Conservation (phyloP, 1,140 invertebrate species). For the Oreohelix idahoensis region DNA sequence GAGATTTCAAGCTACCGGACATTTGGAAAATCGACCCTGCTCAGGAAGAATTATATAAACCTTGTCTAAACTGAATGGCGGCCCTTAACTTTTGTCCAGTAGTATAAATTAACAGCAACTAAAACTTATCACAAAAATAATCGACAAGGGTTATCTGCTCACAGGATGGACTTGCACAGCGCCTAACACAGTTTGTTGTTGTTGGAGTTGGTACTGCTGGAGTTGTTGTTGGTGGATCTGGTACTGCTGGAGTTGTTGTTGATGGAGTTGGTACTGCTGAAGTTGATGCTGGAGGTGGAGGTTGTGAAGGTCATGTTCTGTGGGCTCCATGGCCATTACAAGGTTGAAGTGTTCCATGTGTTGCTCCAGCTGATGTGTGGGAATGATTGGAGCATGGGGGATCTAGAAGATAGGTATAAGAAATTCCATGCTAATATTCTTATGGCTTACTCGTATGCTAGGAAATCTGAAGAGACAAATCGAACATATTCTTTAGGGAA, state of each 20-base stretch:
- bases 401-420: constrained; percentile 39
- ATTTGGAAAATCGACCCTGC: no score
- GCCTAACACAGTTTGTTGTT: constrained; percentile 24
- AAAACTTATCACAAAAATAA: no score
- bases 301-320: constrained; percentile 26
- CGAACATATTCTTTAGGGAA: no score
- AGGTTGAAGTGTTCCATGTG: constrained; percentile 65
- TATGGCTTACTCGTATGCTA: no score
- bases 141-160: no score
- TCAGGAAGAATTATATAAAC: no score
- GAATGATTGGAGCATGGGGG: constrained; percentile 66
- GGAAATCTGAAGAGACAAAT: not conserved
- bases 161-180: constrained; percentile 62
- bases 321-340: constrained; percentile 47
- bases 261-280: constrained; percentile 28
- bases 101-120: no score
- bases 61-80: no score
- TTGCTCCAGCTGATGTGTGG: constrained; percentile 68
- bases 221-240: constrained; percentile 32
- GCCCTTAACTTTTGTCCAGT: no score
- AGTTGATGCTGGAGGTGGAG: constrained; percentile 40
- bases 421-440: no score
- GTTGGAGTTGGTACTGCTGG: constrained; percentile 28
- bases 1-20: no score
- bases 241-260: constrained; percentile 37